Conservation (phyloP, 2,888 invertebrate species). For the Clivina fossor region DNA sequence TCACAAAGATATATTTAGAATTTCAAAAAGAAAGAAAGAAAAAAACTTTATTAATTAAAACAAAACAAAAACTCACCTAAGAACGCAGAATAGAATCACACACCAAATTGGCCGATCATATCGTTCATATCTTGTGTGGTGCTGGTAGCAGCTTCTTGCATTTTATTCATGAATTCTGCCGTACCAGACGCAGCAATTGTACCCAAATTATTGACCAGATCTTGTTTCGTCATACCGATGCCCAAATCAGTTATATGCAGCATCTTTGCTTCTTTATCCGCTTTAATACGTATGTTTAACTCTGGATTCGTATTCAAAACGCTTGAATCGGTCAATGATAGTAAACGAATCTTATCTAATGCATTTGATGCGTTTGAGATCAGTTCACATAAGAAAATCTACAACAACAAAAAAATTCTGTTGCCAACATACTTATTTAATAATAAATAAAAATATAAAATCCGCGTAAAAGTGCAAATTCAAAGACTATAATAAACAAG, state of each 20-base stretch:
- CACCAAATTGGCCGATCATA: conserved; percentile 99
- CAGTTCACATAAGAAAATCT: conserved; percentile 95
- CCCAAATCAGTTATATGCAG: conserved; percentile 96
- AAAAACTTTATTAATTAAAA: too few relatives aligned
- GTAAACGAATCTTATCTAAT: conserved; percentile 92
- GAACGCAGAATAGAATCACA: conserved; percentile 99
- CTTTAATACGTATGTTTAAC: conserved; percentile 85
- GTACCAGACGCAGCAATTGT: conserved; percentile 98
- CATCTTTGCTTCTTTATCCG: conserved; percentile 88
- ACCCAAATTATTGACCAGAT: conserved; percentile 93
- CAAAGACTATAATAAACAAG: too few relatives aligned
- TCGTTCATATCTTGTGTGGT: conserved; percentile 86
- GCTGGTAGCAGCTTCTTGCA: conserved; percentile 68
- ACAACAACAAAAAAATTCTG: conserved; percentile 46
- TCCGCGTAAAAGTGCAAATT: too few relatives aligned
- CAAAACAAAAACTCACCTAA: conserved; percentile 58
- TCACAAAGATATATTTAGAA: too few relatives aligned
- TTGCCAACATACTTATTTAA: too few relatives aligned
- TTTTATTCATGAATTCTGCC: conserved; percentile 90
- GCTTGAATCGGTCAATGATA: conserved; percentile 84
- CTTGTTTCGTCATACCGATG: conserved; percentile 94
- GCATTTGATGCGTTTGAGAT: conserved; percentile 99
- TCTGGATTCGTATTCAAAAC: conserved; percentile 80
- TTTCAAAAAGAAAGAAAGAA: too few relatives aligned
- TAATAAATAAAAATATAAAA: background rate